Evolutionary conservation across 2,113 vertebrate genomes (phyloP), one percentile per base, ranked within the genome.

Genomic region (Erythrocercus mccallii): DNA sequence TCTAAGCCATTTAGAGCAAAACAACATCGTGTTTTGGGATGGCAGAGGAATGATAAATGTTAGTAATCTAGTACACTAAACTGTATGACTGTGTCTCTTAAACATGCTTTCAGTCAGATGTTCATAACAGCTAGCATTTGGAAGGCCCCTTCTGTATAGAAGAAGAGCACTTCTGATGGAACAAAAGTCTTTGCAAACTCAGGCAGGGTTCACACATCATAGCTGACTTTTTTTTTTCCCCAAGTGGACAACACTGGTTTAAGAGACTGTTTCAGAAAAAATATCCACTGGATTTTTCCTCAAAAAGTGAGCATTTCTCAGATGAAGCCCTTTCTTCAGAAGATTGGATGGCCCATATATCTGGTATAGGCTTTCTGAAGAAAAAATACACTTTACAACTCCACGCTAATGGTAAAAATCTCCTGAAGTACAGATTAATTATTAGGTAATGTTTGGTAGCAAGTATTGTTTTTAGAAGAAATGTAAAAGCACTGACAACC

Each of bases 371-470:
- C 15, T 48, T 77, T 62, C 53, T 22, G 15, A 28, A 15, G 11
- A 10, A 58, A 6, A 51, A 45, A 56, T 48, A 19, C 8, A 33
- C 2, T 2, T 31, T 74, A 31, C 9, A 62, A 5, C 13, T 62
- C 27, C 37, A 16, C n/a, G n/a, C 3, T 53, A 72, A 58, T 24
- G 6, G 13, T 20, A 40, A 81, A 81, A 91, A 44, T 2, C 9
- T 71, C 15, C 18, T 11, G 0, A 37, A 85, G 22, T n/a, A 51
- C 0, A 0, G 20, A 54, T 72, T 47, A 65, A 80, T 40, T 14
- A 21, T 40, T 48, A 62, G 7, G 14, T 65, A 44, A 72, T 54
- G 4, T 35, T 12, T 65, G 33, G 22, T 30, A 45, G 11, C 10
- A 88, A 88, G 31, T 19, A 45, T 27, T 64, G 4, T 48, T 12